Evolutionary conservation across 2,797 vertebrate species (phyloP).

Genomic region (Gila robusta): DNA sequence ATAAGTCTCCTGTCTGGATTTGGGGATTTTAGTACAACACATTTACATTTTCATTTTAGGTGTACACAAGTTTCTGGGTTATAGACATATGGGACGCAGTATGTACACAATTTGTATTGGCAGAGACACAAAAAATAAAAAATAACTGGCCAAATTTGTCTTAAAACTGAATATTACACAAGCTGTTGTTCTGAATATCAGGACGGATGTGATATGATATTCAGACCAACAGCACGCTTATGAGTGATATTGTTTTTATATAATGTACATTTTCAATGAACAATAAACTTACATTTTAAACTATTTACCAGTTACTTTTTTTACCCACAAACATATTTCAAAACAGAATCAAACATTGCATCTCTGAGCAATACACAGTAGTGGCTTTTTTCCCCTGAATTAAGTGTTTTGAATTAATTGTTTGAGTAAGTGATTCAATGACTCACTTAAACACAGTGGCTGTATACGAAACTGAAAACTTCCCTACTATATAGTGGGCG

Average conservation of each 20-base stretch:
- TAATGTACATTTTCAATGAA: background rate
- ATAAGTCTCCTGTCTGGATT: background rate
- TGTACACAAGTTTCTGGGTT: background rate
- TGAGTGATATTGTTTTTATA: background rate
- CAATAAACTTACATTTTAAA: background rate
- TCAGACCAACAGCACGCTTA: background rate
- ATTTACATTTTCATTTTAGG: background rate
- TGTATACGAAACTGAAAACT: background rate
- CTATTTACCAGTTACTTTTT: background rate
- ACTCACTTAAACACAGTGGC: background rate
- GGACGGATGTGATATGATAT: background rate
- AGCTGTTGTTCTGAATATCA: conserved; percentile 10
- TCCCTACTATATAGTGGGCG: background rate
- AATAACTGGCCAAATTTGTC: background rate
- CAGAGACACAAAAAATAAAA: background rate
- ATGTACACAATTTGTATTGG: background rate
- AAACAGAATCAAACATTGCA: background rate
- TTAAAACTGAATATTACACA: background rate
- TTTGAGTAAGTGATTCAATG: conserved; percentile 1
- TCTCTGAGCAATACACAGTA: background rate
- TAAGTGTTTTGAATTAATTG: background rate
- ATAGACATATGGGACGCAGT: background rate
- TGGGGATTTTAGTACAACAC: background rate
- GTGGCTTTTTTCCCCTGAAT: background rate
- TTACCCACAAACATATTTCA: background rate